phyloP scores from a whole-genome alignment of 2,888 invertebrate genomes.

The Drosophila histrio region DNA sequence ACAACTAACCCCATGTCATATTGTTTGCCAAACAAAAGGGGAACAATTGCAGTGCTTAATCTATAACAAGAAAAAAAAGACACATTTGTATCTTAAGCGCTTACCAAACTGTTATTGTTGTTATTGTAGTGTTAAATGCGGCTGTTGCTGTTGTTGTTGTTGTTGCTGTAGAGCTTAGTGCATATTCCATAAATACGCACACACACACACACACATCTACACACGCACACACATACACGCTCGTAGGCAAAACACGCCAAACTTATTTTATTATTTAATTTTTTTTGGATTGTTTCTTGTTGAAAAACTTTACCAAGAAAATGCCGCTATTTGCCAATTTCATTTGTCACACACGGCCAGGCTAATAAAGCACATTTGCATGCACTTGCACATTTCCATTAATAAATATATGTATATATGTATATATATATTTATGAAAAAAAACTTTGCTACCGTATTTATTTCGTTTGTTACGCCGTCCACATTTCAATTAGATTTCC shows the following conservation, averaged over 20 bases:
- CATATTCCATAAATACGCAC: conserved; percentile 59
- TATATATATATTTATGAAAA: not conserved
- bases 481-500: conserved; percentile 66
- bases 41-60: not conserved
- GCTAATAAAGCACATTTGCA: conserved; percentile 65
- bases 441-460: conserved; percentile 27
- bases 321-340: conserved; percentile 55
- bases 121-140: conserved; percentile 16
- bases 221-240: conserved; percentile 22
- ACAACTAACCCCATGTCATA: conserved; percentile 15
- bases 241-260: conserved; percentile 16
- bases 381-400: conserved; percentile 65
- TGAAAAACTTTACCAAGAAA: conserved; percentile 29
- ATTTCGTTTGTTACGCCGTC: conserved; percentile 49
- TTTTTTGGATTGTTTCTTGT: conserved; percentile 36
- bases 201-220: conserved; percentile 26
- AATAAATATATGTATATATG: conserved; percentile 17
- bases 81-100: conserved; percentile 19
- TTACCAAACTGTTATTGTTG: conserved; percentile 35
- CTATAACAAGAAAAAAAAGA: conserved; percentile 3
- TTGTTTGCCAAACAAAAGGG: conserved; percentile 6
- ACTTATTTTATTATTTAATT: not conserved
- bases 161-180: conserved; percentile 17
- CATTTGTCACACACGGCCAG: conserved; percentile 58
- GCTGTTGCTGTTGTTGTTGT: conserved; percentile 11